Base-by-base conservation (phyloP, 1,140 invertebrate species). In the Dinoponera quadriceps region DNA sequence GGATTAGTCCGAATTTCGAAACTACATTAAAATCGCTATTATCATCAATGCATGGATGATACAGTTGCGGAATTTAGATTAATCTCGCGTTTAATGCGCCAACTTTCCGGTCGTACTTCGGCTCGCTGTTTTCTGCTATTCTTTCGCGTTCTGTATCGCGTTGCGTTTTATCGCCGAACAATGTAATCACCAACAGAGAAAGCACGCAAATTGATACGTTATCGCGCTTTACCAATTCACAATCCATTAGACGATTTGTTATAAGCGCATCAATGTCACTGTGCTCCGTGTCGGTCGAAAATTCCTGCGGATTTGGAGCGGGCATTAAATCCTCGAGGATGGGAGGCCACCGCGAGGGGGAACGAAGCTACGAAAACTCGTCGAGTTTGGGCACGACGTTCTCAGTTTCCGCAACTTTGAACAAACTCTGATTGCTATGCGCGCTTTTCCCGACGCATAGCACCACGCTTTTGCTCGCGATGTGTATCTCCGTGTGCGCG, bases 401-500 rank as follows among this genome's bases (percentile, higher is more conserved):
- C 29, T 55, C 25, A 27, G n/a, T 25, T 68, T 71, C 29, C 51
- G 77, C 71, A 88, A 88, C 87, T 88, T 82, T 7, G 3, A 48
- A 38, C 72, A 87, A 88, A 88, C 86, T 88, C 86, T 85, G 87
- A 88, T 88, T 88, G 86, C 83, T 65, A 49, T 55, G 44, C 44
- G 72, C 69, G 55, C 51, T 74, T 62, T 82, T 82, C 78, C 69
- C 54, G 20, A 62, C 69, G 54, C n/a, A 44, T 14, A 14, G 4
- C 27, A 20, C 16, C 66, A 65, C 75, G 51, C 51, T 80, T 54
- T 68, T 69, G 29, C 75, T n/a, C 57, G 25, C 29, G 22, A 68
- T 57, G 33, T n/a, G 14, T 57, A 59, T 71, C 69, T 71, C 65
- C 33, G 18, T 59, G 38, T 59, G 38, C 48, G 20, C n/a, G 51